Evolutionary conservation across 2,113 vertebrate species (phyloP).

Genomic region (Piaya cayana): DNA sequence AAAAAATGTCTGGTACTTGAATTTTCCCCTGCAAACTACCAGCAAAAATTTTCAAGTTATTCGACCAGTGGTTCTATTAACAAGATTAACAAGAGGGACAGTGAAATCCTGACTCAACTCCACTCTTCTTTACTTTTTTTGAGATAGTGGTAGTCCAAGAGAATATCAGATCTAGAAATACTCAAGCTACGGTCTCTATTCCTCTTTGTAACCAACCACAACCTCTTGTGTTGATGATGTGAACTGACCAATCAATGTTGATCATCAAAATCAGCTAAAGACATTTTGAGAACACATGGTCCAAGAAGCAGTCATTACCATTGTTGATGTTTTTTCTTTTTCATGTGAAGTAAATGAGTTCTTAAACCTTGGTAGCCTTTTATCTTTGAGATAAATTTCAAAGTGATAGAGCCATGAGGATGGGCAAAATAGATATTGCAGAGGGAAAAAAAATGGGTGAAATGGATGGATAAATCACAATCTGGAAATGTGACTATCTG

Average conservation of each 20-base stretch:
- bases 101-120: neutral
- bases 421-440: neutral
- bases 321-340: neutral
- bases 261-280: neutral
- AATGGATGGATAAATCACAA: neutral
- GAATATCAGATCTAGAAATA: neutral
- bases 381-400: neutral
- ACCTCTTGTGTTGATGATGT: neutral
- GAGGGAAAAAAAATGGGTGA: neutral
- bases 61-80: neutral
- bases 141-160: neutral
- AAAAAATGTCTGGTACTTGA: neutral
- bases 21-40: neutral
- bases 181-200: neutral
- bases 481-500: neutral
- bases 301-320: neutral
- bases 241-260: neutral
- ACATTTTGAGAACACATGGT: neutral
- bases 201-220: neutral
- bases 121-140: accelerated
- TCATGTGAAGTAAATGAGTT: neutral
- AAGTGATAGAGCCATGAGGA: neutral
- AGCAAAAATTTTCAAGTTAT: neutral
- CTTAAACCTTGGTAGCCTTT: neutral
- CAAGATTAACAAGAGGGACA: neutral